Evolutionary conservation across 2,797 vertebrate genomes (phyloP), one percentile per base, ranked within the genome.

Genomic region (Sternarchorhynchus goeldii): DNA sequence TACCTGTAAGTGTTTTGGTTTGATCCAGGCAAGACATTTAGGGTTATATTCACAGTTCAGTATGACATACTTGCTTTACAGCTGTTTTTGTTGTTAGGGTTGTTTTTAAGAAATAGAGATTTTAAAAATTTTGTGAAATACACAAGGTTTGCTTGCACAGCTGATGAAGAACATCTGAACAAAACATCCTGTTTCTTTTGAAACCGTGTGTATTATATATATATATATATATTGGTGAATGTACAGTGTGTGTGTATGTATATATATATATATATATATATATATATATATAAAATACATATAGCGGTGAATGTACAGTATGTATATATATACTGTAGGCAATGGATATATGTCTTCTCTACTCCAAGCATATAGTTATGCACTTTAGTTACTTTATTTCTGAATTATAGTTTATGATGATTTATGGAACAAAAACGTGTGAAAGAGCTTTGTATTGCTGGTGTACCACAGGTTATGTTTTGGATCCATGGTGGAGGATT

Each of bases 401-500:
- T 57, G 18, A 55, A 17, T 71, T 72, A 2, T 32, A 20, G 16
- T 78, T 18, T 32, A n/a, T 64, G 6, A 25, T 66, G 65, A 21
- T 21, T 17, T n/a, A 36, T 58, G 12, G 25, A 25, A 25, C 36
- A 25, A 25, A 25, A 25, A 36, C 45, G 7, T 73, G 16, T 18
- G 17, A 50, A 20, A 31, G 17, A 21, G 4, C 2, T 66, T 67
- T 59, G 14, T 36, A 50, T 59, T 79, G 16, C 64, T 82, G 58
- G 8, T 36, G 18, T 84, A 78, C 17, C 6, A 25, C 67, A 95
- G 95, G 94, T 95, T 2, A 94, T 95, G 94, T 91, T 94, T 6
- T 95, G 91, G 91, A 94, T 95, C 76, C 94, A 94, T 0, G 94
- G 94, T 17, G 94, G 93, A 18, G 91, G 41, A 0, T 84, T 95